These are phyloP conservation scores for Odontesthes bonariensis DNA, from an alignment of 2,113 vertebrate genomes.

Conservation along the genomic window DNA sequence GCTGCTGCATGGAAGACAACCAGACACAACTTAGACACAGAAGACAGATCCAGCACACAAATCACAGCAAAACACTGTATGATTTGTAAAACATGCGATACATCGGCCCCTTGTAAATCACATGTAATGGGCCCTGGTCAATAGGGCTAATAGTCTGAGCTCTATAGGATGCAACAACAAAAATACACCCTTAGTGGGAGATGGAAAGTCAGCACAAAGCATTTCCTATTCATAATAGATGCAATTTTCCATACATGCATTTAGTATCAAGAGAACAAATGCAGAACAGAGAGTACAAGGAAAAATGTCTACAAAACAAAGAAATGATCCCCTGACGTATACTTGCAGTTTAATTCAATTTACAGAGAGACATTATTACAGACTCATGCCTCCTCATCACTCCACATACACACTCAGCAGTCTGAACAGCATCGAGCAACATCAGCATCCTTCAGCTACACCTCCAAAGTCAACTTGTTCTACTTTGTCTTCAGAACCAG, in stretches of 20 bases:
- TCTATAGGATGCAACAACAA: conserved; percentile 19
- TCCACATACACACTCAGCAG: background rate
- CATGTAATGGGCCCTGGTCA: conserved; percentile 30
- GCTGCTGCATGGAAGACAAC: conserved; percentile 89
- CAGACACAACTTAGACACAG: conserved; percentile 58
- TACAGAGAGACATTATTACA: too few species aligned
- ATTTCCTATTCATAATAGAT: conserved; percentile 37
- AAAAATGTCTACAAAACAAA: conserved; percentile 1
- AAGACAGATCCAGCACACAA: conserved; percentile 10
- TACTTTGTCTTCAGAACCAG: background rate
- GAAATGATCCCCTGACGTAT: background rate
- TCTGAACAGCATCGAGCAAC: too few species aligned
- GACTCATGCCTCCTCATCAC: too few species aligned
- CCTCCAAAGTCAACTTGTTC: too few species aligned
- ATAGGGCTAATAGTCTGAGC: conserved; percentile 11
- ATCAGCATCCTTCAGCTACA: background rate
- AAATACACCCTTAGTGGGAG: conserved; percentile 14
- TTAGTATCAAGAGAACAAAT: conserved; percentile 21
- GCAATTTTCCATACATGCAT: conserved; percentile 22
- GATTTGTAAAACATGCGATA: conserved; percentile 8
- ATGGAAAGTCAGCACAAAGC: background rate
- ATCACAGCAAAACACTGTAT: conserved; percentile 25
- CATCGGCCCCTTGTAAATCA: conserved; percentile 14
- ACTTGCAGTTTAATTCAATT: too few species aligned
- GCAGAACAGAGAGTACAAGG: background rate